These are phyloP conservation scores for Macquaria australasica DNA, from an alignment of 2,113 vertebrate species.

Conservation along the genomic window DNA sequence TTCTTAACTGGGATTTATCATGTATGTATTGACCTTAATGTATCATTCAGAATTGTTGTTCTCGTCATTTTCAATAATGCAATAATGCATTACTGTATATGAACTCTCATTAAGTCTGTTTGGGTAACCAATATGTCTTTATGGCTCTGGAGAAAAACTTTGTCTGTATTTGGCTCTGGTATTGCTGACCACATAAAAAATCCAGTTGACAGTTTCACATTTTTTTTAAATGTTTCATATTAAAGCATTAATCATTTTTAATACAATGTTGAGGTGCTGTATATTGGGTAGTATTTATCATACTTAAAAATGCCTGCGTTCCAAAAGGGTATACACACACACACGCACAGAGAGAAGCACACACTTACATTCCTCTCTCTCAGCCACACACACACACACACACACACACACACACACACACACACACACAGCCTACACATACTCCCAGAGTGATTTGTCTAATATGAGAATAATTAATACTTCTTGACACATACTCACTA, in stretches of 20 bases:
- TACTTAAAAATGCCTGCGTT: conserved; percentile 42
- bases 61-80: background rate
- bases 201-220: background rate
- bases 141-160: background rate
- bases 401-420: background rate
- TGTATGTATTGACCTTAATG: background rate
- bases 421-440: conserved; percentile 10
- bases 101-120: conserved; percentile 23
- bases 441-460: conserved; percentile 50
- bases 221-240: conserved; percentile 41
- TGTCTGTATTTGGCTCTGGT: background rate
- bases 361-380: conserved; percentile 14
- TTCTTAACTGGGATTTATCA: background rate
- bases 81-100: background rate
- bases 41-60: background rate
- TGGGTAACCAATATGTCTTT: conserved; percentile 14
- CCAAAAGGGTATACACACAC: background rate
- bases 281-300: conserved; percentile 59
- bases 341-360: conserved; percentile 7
- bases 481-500: conserved; percentile 53
- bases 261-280: conserved; percentile 25
- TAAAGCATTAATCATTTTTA: conserved; percentile 68
- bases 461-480: conserved; percentile 67
- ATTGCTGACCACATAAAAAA: conserved; percentile 2
- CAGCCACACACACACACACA: background rate